A percentile compares a stretch with the other conserved stretches of the same genome.
Evolutionary conservation across 2,113 vertebrate species (phyloP).

Genomic region (Oxygymnocypris stewartii): DNA sequence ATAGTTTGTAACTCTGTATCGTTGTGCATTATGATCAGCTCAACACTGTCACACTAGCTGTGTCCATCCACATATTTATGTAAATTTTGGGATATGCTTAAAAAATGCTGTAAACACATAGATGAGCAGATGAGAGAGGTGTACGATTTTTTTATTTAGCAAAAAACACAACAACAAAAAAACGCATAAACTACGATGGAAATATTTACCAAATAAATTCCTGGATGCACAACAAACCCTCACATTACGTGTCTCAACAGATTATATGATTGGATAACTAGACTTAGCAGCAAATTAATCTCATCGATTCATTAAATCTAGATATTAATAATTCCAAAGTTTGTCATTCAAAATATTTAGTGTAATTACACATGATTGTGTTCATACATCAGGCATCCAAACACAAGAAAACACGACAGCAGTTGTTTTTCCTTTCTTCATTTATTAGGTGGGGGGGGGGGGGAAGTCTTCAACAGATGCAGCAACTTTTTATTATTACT

Average conservation of each 20-base stretch:
- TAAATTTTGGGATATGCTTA: not conserved
- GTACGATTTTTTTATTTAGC: too few relatives aligned
- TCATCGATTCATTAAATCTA: too few relatives aligned
- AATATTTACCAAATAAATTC: too few relatives aligned
- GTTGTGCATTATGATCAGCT: not conserved
- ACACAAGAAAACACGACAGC: too few relatives aligned
- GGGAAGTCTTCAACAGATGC: not conserved
- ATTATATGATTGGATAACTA: not conserved
- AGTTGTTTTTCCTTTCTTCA: too few relatives aligned
- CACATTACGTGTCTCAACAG: not conserved
- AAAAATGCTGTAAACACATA: too few relatives aligned
- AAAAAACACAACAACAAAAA: too few relatives aligned
- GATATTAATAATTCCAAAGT: too few relatives aligned
- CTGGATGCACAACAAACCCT: not conserved
- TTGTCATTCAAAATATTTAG: not conserved
- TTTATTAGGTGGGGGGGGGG: not conserved
- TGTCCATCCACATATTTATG: too few relatives aligned
- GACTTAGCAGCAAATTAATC: not conserved
- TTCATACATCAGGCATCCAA: not conserved
- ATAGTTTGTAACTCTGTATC: not conserved
- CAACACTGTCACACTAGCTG: not conserved
- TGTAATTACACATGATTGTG: not conserved
- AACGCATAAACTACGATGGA: not conserved
- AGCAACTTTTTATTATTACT: not conserved
- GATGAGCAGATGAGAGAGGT: too few relatives aligned